phyloP scores from a whole-genome alignment of 2,888 invertebrate species.

The Palloptera scutellata region DNA sequence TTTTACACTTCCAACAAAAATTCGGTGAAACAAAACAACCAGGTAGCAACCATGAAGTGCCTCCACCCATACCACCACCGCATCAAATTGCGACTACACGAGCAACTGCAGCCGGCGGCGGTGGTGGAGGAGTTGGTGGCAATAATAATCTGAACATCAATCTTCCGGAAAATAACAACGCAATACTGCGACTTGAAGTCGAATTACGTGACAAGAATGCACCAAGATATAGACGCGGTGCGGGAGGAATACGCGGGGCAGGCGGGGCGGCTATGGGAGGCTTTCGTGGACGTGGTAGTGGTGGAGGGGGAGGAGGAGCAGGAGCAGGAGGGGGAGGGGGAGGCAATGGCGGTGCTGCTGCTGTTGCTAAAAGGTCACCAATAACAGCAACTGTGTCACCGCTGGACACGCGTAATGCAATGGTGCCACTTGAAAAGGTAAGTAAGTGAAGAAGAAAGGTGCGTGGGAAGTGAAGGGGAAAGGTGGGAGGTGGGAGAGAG shows the following conservation, averaged over 20 bases:
- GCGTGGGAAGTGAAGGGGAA: no score
- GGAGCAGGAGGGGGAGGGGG: slow-evolving; percentile 48
- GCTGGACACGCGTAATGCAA: slow-evolving; percentile 65
- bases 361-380: slow-evolving; percentile 42
- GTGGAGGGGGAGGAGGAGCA: slow-evolving; percentile 31
- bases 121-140: slow-evolving; percentile 34
- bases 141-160: slow-evolving; percentile 65
- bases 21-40: slow-evolving; percentile 9
- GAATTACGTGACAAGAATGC: slow-evolving; percentile 65
- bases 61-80: slow-evolving; percentile 38
- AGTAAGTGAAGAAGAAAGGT: slow-evolving; percentile 30
- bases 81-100: slow-evolving; percentile 34
- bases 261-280: slow-evolving; percentile 62
- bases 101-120: slow-evolving; percentile 15
- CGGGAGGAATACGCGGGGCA: slow-evolving; percentile 63
- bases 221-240: slow-evolving; percentile 61
- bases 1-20: no score
- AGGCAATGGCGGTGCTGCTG: slow-evolving; percentile 11
- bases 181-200: slow-evolving; percentile 64
- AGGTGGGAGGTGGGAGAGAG: no score
- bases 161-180: slow-evolving; percentile 64
- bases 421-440: slow-evolving; percentile 74
- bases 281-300: slow-evolving; percentile 43
- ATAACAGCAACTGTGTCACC: slow-evolving; percentile 46
- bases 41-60: slow-evolving; percentile 52